Conservation (phyloP, 2,797 vertebrate species). For the Parauchenoglanis punctatus region DNA sequence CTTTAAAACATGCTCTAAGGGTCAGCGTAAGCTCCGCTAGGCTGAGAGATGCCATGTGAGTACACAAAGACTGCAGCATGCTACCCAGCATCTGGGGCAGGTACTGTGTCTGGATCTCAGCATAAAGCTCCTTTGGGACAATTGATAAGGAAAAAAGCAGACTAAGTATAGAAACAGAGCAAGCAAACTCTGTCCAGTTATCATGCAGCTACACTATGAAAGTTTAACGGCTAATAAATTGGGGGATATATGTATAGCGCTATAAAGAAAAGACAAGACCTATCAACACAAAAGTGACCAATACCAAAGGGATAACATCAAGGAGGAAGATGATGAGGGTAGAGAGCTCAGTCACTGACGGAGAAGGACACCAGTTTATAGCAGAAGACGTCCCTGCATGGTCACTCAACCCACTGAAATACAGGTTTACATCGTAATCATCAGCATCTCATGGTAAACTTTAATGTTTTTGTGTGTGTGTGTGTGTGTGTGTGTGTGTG, state of each 20-base stretch:
- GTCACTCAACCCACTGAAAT: constrained; percentile 55
- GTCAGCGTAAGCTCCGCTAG: constrained; percentile 86
- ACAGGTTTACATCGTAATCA: constrained; percentile 16
- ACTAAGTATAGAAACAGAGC: neutral
- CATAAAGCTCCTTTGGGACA: constrained; percentile 87
- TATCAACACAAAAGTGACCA: neutral
- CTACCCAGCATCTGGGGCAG: constrained; percentile 91
- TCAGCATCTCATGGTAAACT: neutral
- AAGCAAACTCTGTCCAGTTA: neutral
- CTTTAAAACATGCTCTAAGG: constrained; percentile 89
- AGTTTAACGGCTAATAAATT: neutral
- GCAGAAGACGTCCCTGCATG: constrained; percentile 39
- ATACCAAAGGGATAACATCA: constrained; percentile 93
- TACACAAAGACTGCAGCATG: constrained; percentile 81
- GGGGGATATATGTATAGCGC: neutral
- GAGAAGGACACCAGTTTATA: constrained; percentile 62
- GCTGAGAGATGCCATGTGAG: constrained; percentile 75
- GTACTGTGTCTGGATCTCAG: constrained; percentile 91
- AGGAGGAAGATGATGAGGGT: constrained; percentile 89
- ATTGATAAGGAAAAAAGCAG: neutral
- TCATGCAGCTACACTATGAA: neutral
- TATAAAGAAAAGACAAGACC: neutral
- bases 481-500: constrained; percentile 3
- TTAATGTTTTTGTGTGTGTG: neutral
- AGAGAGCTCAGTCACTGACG: constrained; percentile 86